A percentile compares a stretch with the other conserved stretches of the same genome.
phyloP scores from a whole-genome alignment of 2,797 vertebrate genomes.

The Tapera naevia region DNA sequence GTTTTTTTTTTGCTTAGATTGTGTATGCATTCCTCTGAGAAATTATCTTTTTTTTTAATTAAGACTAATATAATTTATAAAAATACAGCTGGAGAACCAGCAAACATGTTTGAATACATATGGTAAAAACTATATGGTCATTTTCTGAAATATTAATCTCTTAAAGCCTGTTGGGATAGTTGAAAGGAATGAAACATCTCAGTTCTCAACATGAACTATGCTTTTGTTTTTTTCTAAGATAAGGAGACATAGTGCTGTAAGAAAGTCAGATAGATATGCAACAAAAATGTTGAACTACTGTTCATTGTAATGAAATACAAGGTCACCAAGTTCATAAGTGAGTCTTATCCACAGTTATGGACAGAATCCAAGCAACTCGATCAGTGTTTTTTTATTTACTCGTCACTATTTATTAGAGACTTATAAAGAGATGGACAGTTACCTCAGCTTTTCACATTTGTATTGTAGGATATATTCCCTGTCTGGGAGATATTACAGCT shows the following conservation, averaged over 20 bases:
- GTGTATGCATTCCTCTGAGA: neutral
- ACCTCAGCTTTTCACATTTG: neutral
- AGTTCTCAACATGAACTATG: neutral
- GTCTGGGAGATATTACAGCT: slow-evolving; percentile 26
- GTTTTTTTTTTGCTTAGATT: neutral
- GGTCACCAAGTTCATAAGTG: neutral
- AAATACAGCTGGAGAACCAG: neutral
- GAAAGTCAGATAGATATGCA: neutral
- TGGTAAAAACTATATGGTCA: neutral
- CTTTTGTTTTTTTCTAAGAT: neutral
- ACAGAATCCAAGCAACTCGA: neutral
- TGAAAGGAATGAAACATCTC: neutral
- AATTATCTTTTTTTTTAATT: neutral
- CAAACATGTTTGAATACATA: neutral
- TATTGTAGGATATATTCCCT: neutral
- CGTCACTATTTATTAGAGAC: neutral
- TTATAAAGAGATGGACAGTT: neutral
- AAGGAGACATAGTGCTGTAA: neutral
- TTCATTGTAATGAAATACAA: neutral
- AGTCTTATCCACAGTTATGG: neutral
- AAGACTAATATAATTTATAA: neutral
- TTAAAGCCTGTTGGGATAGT: neutral
- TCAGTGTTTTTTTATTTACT: neutral
- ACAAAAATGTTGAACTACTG: neutral
- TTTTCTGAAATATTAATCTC: neutral